Evolutionary conservation across 2,797 vertebrate species (phyloP), one percentile per base, ranked within the genome.

Genomic region (Dicrostonyx torquatus): DNA sequence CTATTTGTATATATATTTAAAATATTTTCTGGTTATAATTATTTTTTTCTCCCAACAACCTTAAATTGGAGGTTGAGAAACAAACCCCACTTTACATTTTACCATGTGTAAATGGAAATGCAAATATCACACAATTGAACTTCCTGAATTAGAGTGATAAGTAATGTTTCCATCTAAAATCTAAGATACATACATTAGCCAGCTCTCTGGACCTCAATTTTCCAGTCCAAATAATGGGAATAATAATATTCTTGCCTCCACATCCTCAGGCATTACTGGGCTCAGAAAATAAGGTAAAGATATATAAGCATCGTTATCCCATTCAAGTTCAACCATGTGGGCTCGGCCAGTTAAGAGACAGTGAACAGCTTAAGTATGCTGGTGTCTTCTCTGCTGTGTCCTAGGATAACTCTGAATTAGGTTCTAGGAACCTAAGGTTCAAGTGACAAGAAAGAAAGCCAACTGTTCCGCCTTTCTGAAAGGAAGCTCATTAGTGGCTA

Each of bases 221-320:
- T 43, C 50, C 93, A 22, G 82, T 66, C 72, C 84, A 75, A 78
- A 73, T 90, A 64, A 75, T 86, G 31, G 6, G 15, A 85, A 85
- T 90, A 94, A 89, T 58, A 40, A 87, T 29, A 53, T 82, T 43
- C 3, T 50, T 89, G 3, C 40, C 62, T 89, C 78, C 4, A 11
- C 13, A 79, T 78, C 62, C 14, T 95, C 45, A 89, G 60, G 50
- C 60, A 89, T 70, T 76, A 94, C 1, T 86, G 22, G 18, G 8
- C 55, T 90, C 14, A 92, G 60, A 45, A 95, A 96, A 90, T 90
- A 93, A 40, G 80, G 5, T 77, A 45, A 92, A 95, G 40, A 53
- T 17, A 77, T 72, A 40, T 31, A 78, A 45, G 4, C 24, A 86
- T 83, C 40, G 75, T 92, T 85, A 85, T 93, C 11, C 80, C 85